These are phyloP conservation scores for human (Homo sapiens) DNA, from an alignment of 2,113 vertebrate species.

Conservation along the genomic window DNA sequence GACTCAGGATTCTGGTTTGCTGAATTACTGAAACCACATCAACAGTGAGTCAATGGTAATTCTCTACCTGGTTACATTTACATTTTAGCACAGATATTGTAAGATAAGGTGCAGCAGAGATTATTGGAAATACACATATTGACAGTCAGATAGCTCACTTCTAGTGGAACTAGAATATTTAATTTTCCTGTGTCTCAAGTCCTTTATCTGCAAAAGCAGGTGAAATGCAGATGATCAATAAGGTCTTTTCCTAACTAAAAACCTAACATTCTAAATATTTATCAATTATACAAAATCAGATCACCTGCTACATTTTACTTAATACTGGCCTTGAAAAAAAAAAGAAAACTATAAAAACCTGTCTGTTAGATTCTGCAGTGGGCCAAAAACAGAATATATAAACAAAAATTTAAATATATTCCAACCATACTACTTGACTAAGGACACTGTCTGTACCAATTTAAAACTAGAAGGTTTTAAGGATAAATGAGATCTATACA, in stretches of 20 bases:
- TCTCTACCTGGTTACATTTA: background rate
- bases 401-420: background rate
- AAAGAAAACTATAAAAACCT: background rate
- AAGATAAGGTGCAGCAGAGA: background rate
- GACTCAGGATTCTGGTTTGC: background rate
- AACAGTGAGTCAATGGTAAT: background rate
- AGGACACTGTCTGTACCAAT: slow-evolving; percentile 52
- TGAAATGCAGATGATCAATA: background rate
- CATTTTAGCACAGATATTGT: background rate
- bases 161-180: background rate
- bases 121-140: background rate
- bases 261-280: background rate
- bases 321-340: background rate
- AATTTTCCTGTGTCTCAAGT: background rate
- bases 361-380: background rate
- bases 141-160: background rate
- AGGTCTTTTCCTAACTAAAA: background rate
- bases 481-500: slow-evolving; percentile 35
- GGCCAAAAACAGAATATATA: background rate
- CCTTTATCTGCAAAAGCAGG: background rate
- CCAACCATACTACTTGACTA: slow-evolving; percentile 23
- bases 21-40: background rate
- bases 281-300: background rate
- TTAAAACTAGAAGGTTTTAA: slow-evolving; percentile 68
- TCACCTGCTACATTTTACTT: background rate